phyloP scores from a whole-genome alignment of 1,140 invertebrate species.

The Drosophila insularis region DNA sequence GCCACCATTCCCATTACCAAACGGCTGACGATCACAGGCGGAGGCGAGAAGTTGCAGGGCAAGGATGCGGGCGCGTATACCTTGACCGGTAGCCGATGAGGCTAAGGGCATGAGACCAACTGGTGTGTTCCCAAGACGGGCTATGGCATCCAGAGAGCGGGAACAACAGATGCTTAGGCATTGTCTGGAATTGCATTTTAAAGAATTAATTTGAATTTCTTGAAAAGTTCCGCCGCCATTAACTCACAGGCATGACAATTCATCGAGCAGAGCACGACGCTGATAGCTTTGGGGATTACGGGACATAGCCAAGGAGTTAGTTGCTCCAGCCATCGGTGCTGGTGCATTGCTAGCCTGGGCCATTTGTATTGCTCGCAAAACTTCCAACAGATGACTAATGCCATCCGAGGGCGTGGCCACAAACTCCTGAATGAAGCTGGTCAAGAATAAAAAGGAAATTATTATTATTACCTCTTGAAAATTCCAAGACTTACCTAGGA shows the following conservation, averaged over 20 bases:
- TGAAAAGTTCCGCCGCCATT: not conserved
- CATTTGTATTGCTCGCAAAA: slow-evolving; percentile 92
- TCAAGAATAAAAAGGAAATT: not conserved
- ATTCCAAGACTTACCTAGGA: slow-evolving; percentile 87
- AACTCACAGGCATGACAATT: slow-evolving; percentile 91
- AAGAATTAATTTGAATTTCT: not conserved
- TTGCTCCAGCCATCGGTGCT: slow-evolving; percentile 69
- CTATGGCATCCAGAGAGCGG: slow-evolving; percentile 88
- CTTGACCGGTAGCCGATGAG: slow-evolving; percentile 85
- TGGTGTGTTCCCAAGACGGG: slow-evolving; percentile 89
- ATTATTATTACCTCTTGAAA: not conserved
- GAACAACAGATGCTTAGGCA: slow-evolving; percentile 91
- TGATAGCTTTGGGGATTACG: slow-evolving; percentile 85
- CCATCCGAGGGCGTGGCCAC: slow-evolving; percentile 92
- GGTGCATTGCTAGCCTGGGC: slow-evolving; percentile 84
- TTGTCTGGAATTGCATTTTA: slow-evolving; percentile 83
- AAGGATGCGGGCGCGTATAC: slow-evolving; percentile 76
- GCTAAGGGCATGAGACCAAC: slow-evolving; percentile 93
- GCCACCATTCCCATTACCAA: slow-evolving; percentile 69
- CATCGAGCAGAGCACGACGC: slow-evolving; percentile 90
- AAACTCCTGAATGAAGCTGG: slow-evolving; percentile 95
- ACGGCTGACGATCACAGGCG: slow-evolving; percentile 87
- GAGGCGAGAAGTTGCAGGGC: slow-evolving; percentile 88
- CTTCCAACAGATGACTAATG: slow-evolving; percentile 90
- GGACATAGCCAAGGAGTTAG: slow-evolving; percentile 83